These are phyloP conservation scores for Selene dorsalis DNA, from an alignment of 2,797 vertebrate species.

Conservation along the genomic window DNA sequence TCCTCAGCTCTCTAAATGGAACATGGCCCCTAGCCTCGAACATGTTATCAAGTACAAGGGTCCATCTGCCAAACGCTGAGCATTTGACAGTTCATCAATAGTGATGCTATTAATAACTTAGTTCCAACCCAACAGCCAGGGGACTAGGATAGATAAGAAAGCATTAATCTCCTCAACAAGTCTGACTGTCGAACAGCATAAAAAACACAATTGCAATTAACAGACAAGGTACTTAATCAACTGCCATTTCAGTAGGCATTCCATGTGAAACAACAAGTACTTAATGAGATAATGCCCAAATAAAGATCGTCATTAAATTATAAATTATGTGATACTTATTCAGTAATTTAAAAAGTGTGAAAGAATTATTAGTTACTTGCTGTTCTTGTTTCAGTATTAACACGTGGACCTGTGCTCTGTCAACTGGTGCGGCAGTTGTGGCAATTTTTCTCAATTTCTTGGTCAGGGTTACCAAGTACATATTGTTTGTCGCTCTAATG, in stretches of 20 bases:
- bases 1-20: slow-evolving; percentile 55
- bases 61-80: slow-evolving; percentile 63
- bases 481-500: not conserved
- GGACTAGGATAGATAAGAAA: slow-evolving; percentile 62
- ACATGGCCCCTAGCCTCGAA: slow-evolving; percentile 56
- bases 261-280: slow-evolving; percentile 44
- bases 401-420: not conserved
- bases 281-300: slow-evolving; percentile 44
- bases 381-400: not conserved
- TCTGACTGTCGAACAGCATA: slow-evolving; percentile 35
- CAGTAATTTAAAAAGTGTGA: slow-evolving; percentile 29
- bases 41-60: slow-evolving; percentile 64
- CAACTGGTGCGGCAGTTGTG: not conserved
- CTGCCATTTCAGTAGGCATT: slow-evolving; percentile 36
- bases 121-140: slow-evolving; percentile 56
- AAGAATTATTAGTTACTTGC: slow-evolving; percentile 8
- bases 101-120: slow-evolving; percentile 66
- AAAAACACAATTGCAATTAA: slow-evolving; percentile 55
- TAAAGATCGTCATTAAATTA: slow-evolving; percentile 32
- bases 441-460: not conserved
- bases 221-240: slow-evolving; percentile 43
- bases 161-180: slow-evolving; percentile 60
- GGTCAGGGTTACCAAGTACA: not conserved
- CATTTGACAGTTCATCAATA: slow-evolving; percentile 72
- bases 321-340: slow-evolving; percentile 22